Percentiles rank a stretch among this genome's conserved stretches.
These are phyloP conservation scores for Trachelus tabidus DNA, from an alignment of 2,888 invertebrate genomes.

Conservation along the genomic window DNA sequence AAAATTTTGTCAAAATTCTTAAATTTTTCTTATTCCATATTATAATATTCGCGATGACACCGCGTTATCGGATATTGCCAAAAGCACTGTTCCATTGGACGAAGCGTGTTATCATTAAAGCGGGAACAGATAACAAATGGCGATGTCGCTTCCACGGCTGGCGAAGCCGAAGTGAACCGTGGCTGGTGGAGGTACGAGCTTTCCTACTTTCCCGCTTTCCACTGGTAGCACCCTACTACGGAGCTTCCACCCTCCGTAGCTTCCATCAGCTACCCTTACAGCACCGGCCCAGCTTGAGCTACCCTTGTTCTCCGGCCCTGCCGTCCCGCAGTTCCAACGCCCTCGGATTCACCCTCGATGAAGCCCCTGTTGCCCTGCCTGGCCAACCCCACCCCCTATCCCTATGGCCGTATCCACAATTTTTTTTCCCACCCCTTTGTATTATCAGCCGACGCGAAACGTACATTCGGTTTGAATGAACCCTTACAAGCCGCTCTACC, in stretches of 20 bases:
- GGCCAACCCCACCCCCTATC: not conserved
- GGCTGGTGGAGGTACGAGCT: slow-evolving; percentile 44
- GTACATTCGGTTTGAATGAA: slow-evolving; percentile 2
- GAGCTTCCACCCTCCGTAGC: slow-evolving; percentile 14
- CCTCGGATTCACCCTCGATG: not conserved
- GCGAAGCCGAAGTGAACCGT: slow-evolving; percentile 58
- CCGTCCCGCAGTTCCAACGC: not conserved
- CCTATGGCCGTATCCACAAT: not conserved
- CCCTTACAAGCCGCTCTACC: not conserved
- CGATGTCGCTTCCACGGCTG: slow-evolving; percentile 49
- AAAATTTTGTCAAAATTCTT: not conserved
- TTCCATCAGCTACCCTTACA: slow-evolving; percentile 5
- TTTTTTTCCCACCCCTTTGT: not conserved
- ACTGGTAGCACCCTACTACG: slow-evolving; percentile 27
- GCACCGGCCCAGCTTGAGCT: not conserved
- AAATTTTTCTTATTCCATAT: not conserved
- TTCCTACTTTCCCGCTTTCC: slow-evolving; percentile 49
- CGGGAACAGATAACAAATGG: slow-evolving; percentile 3
- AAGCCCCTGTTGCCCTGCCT: not conserved
- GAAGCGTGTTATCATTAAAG: not conserved
- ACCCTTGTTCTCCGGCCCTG: not conserved
- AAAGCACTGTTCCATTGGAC: not conserved
- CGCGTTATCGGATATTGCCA: not conserved
- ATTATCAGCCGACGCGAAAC: slow-evolving; percentile 1
- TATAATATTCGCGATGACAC: not conserved